These are phyloP conservation scores for Poeciliopsis occidentalis DNA, from an alignment of 2,113 vertebrate species.

Conservation along the genomic window DNA sequence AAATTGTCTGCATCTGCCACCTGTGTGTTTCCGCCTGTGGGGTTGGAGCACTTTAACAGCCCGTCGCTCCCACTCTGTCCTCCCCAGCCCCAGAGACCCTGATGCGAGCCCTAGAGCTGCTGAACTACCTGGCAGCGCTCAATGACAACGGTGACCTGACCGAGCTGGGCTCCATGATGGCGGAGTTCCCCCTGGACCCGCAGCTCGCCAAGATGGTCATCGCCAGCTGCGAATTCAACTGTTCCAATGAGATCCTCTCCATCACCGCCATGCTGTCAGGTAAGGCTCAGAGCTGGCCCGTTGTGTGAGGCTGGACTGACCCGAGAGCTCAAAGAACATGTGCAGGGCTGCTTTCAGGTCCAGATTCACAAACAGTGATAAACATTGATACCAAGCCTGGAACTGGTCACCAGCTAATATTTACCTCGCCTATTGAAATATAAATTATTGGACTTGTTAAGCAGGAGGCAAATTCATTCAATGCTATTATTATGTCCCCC, in stretches of 20 bases:
- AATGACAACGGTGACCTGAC: conserved; percentile 97
- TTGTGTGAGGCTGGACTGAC: conserved; percentile 31
- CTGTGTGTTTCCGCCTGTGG: conserved; percentile 28
- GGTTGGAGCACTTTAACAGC: conserved; percentile 32
- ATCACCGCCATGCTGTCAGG: conserved; percentile 99
- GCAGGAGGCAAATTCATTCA: background rate
- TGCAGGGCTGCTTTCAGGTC: conserved; percentile 1
- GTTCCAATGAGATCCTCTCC: conserved; percentile 97
- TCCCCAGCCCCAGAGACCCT: conserved; percentile 94
- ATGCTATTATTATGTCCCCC: background rate
- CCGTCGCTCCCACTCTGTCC: conserved; percentile 24
- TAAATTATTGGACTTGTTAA: too few species aligned
- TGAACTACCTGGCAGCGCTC: conserved; percentile 96
- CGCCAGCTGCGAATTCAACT: conserved; percentile 98
- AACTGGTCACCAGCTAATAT: background rate
- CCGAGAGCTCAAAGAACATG: conserved; percentile 15
- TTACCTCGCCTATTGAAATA: background rate
- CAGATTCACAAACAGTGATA: too few species aligned
- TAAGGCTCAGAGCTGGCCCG: conserved; percentile 83
- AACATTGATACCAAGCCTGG: too few species aligned
- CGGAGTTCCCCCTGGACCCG: conserved; percentile 95
- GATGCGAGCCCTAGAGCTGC: conserved; percentile 95
- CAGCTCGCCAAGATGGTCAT: conserved; percentile 99
- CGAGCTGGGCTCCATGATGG: conserved; percentile 98
- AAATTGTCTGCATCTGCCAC: conserved; percentile 23